Evolutionary conservation across 2,797 vertebrate genomes (phyloP).

Genomic region (Notoglanidium macrostoma): DNA sequence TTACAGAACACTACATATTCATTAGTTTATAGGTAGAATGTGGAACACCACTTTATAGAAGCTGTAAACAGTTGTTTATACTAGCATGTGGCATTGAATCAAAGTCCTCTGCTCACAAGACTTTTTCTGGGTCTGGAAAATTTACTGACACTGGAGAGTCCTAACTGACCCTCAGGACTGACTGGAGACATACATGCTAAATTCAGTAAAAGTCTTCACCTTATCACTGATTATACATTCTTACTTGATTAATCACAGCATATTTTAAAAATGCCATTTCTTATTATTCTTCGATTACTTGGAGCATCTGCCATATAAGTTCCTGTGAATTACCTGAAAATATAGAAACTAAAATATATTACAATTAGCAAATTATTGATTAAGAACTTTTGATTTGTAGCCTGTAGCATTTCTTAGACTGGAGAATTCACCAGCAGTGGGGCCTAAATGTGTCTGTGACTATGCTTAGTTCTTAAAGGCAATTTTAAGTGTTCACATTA

Average conservation of each 20-base stretch:
- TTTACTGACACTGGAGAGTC: background rate
- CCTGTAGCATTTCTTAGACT: background rate
- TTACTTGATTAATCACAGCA: background rate
- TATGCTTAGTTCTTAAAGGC: background rate
- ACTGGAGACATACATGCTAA: background rate
- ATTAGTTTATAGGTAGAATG: too few relatives aligned
- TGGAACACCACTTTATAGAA: too few relatives aligned
- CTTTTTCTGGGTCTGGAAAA: too few relatives aligned
- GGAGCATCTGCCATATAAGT: background rate
- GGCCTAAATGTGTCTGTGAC: background rate
- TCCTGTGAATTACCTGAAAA: background rate
- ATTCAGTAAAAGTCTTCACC: background rate
- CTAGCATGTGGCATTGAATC: background rate
- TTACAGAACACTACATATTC: too few relatives aligned
- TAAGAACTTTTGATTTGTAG: background rate
- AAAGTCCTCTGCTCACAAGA: background rate
- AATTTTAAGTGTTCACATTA: background rate
- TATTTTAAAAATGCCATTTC: background rate
- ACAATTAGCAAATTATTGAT: background rate
- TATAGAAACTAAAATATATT: background rate
- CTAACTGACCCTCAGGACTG: too few relatives aligned
- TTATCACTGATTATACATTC: background rate
- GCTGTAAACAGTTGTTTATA: background rate
- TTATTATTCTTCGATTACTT: background rate
- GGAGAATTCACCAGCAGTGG: background rate